Base-by-base conservation (phyloP, 2,113 vertebrate species). In the Oncorhynchus mykiss region DNA sequence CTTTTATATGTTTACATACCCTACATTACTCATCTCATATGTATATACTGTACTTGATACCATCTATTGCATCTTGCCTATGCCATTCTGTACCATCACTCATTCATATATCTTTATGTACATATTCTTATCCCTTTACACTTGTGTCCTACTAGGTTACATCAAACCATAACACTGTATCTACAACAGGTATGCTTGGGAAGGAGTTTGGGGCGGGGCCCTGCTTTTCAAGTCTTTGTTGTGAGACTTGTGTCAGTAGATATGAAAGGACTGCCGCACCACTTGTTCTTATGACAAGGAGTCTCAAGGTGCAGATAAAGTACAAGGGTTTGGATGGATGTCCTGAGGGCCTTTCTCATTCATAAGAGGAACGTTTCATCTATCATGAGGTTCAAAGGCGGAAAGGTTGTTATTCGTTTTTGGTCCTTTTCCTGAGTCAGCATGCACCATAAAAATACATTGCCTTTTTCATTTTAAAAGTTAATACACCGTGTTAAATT, bases 371-470 rank as follows among this genome's bases (percentile, higher is more conserved):
- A 73, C 74, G 70, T 79, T 62, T 68, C 79, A 82, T 83, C 78
- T 80, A 80, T 88, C 83, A 85, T 4, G 18, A 4, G 77, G 85
- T 89, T 87, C 84, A 89, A 86, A 89, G 85, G 34, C 80, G 16
- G 25, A 31, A 67, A 12, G 39, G 39, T 45, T 45, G 39, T 45
- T 45, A 11, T 45, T 11, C 39, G 2, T 45, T 45, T 45, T 45
- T 12, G n/a, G 1, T 60, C 16, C 4, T n/a, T 60, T 60, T 60
- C n/a, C 14, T 20, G 57, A 4, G n/a, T n/a, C 57, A 60, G 57
- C 57, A 20, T 60, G 4, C 18, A 60, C 14, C 57, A 8, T 60
- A 1, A 34, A 67, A 14, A 31, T 27, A 67, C 13, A 25, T 31
- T 2, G n/a, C 5, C 5, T 1, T 67, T 27, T 25, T 14, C 3